Conservation (phyloP, 2,888 invertebrate genomes). For the Heliconius sara region DNA sequence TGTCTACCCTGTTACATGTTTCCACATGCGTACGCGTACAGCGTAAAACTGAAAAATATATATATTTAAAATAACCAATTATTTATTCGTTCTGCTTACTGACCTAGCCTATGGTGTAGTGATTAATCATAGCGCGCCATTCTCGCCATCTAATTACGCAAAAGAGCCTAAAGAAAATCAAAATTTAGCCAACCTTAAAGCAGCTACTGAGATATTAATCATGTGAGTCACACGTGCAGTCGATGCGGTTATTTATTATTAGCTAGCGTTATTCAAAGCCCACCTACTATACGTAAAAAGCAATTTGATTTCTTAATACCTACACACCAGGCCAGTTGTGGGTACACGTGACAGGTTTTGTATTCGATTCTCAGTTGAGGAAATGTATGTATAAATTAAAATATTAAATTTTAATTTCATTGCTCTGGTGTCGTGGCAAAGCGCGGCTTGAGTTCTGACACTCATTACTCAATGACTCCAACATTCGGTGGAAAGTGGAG, state of each 20-base stretch:
- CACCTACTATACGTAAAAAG: neutral
- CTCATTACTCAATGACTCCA: neutral
- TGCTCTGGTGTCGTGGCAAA: neutral
- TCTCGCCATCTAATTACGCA: conserved; percentile 14
- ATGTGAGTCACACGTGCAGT: conserved; percentile 16
- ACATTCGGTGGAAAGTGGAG: too few relatives aligned
- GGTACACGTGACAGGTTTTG: neutral
- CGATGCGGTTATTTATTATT: conserved; percentile 16
- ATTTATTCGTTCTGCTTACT: too few relatives aligned
- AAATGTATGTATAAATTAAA: neutral
- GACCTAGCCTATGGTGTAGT: too few relatives aligned
- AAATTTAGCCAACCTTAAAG: conserved; percentile 15
- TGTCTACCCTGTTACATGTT: too few relatives aligned
- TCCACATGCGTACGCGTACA: too few relatives aligned
- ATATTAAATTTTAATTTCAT: neutral
- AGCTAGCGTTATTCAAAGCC: neutral
- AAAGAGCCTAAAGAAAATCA: conserved; percentile 9
- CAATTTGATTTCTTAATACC: neutral
- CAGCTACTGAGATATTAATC: conserved; percentile 16
- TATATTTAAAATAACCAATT: too few relatives aligned
- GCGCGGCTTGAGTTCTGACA: neutral
- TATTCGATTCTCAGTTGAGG: neutral
- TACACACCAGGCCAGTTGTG: too few relatives aligned
- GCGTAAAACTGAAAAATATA: too few relatives aligned
- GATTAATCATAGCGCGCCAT: conserved; percentile 7